Conservation (phyloP, 2,113 vertebrate genomes). For the Nothobranchius furzeri region DNA sequence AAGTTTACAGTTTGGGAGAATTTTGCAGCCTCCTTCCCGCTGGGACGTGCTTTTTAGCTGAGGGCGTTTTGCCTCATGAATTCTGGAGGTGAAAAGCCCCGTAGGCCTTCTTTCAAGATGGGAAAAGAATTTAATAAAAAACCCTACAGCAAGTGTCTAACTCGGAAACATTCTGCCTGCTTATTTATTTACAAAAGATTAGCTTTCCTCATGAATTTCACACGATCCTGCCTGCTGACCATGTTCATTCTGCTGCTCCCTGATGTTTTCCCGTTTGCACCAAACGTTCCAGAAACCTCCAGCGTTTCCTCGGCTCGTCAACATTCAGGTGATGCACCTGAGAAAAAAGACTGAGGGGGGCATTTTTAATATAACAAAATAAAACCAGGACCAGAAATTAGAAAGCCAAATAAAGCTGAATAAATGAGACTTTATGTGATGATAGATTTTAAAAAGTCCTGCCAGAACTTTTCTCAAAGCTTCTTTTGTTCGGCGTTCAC, state of each 20-base stretch:
- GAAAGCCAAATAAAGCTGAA: no score
- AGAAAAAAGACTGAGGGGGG: neutral
- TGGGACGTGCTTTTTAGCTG: slow-evolving; percentile 64
- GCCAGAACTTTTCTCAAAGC: neutral
- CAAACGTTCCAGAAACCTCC: neutral
- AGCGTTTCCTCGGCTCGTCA: neutral
- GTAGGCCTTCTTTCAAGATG: slow-evolving; percentile 52
- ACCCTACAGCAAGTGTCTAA: slow-evolving; percentile 13
- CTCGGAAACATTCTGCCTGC: slow-evolving; percentile 10
- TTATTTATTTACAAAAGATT: slow-evolving; percentile 17
- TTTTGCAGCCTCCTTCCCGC: slow-evolving; percentile 19
- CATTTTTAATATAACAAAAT: no score
- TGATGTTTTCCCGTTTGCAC: neutral
- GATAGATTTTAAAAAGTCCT: no score
- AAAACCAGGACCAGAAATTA: no score
- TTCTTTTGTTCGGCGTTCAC: neutral
- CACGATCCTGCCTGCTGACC: neutral
- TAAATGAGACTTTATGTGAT: neutral
- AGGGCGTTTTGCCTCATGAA: slow-evolving; percentile 67
- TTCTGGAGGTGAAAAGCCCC: slow-evolving; percentile 67
- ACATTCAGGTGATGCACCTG: neutral
- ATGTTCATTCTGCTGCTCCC: neutral
- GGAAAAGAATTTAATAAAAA: slow-evolving; percentile 10
- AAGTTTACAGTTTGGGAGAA: slow-evolving; percentile 16
- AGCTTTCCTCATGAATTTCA: slow-evolving; percentile 3